These are phyloP conservation scores for Acromyrmex echinatior DNA, from an alignment of 1,140 invertebrate species.

Conservation along the genomic window DNA sequence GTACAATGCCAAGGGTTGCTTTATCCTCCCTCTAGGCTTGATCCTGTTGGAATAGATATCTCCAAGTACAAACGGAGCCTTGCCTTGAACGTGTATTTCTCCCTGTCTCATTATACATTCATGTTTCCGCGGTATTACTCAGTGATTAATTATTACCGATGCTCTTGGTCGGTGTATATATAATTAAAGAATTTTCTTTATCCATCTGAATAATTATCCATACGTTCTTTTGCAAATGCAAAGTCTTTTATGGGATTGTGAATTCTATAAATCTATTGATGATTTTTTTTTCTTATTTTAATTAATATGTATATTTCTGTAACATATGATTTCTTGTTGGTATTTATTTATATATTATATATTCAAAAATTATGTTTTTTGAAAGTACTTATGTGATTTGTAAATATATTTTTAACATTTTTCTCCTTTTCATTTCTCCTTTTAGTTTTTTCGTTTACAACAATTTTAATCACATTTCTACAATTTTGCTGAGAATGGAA, in stretches of 20 bases:
- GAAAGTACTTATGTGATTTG: neutral
- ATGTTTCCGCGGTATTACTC: slow-evolving; percentile 22
- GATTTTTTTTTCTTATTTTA: neutral
- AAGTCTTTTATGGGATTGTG: neutral
- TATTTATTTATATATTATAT: slow-evolving; percentile 11
- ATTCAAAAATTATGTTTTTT: neutral
- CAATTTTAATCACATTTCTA: slow-evolving; percentile 9
- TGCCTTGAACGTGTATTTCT: neutral
- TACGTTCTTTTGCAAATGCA: neutral
- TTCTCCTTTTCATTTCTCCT: neutral
- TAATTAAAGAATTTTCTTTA: slow-evolving; percentile 2
- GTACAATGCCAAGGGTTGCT: slow-evolving; percentile 42
- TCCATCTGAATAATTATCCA: neutral
- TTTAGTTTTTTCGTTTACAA: too few species aligned
- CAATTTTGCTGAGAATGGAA: neutral
- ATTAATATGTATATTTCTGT: neutral
- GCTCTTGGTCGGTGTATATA: neutral
- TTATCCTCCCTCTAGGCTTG: slow-evolving; percentile 23
- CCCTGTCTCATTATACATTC: neutral
- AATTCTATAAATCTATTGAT: neutral
- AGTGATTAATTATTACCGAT: slow-evolving; percentile 6
- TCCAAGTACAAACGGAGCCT: slow-evolving; percentile 6
- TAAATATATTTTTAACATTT: neutral
- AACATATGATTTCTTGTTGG: neutral
- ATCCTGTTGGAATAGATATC: slow-evolving; percentile 35